These are phyloP conservation scores for Drosophila meridionalis DNA, from an alignment of 2,888 invertebrate species.

Conservation along the genomic window DNA sequence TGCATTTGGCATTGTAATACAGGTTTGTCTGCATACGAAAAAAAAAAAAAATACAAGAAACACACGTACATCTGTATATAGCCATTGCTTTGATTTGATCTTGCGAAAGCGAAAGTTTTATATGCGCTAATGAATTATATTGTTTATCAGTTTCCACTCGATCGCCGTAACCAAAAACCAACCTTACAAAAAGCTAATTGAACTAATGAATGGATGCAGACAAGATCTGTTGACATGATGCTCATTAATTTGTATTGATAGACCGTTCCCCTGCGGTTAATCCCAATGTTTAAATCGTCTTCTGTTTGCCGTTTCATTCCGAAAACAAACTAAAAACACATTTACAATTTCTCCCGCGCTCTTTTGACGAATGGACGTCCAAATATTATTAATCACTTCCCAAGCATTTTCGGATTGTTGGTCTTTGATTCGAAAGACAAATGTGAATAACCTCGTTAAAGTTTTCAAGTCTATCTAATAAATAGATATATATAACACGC, in stretches of 20 bases:
- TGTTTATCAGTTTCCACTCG: slow-evolving; percentile 59
- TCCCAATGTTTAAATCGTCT: slow-evolving; percentile 13
- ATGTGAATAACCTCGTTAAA: slow-evolving; percentile 14
- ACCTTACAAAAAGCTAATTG: slow-evolving; percentile 60
- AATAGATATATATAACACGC: slow-evolving; percentile 2
- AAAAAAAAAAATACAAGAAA: not conserved
- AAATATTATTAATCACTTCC: slow-evolving; percentile 45
- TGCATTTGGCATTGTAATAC: slow-evolving; percentile 76
- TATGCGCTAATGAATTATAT: slow-evolving; percentile 78
- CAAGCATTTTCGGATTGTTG: not conserved
- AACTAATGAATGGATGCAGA: slow-evolving; percentile 64
- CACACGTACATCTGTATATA: slow-evolving; percentile 7
- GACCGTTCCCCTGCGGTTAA: slow-evolving; percentile 13
- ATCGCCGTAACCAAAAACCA: slow-evolving; percentile 29
- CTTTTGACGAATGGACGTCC: slow-evolving; percentile 20
- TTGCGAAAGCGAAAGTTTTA: slow-evolving; percentile 78
- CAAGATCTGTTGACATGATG: slow-evolving; percentile 59
- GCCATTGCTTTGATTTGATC: slow-evolving; percentile 72
- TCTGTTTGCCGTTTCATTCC: slow-evolving; percentile 25
- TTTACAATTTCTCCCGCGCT: slow-evolving; percentile 20
- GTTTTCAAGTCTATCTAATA: slow-evolving; percentile 16
- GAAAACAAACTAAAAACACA: slow-evolving; percentile 8
- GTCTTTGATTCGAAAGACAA: not conserved
- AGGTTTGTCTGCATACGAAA: slow-evolving; percentile 44
- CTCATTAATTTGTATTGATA: slow-evolving; percentile 42